Evolutionary conservation across 2,113 vertebrate genomes (phyloP), one percentile per base, ranked within the genome.

Genomic region (Ochotona curzoniae): DNA sequence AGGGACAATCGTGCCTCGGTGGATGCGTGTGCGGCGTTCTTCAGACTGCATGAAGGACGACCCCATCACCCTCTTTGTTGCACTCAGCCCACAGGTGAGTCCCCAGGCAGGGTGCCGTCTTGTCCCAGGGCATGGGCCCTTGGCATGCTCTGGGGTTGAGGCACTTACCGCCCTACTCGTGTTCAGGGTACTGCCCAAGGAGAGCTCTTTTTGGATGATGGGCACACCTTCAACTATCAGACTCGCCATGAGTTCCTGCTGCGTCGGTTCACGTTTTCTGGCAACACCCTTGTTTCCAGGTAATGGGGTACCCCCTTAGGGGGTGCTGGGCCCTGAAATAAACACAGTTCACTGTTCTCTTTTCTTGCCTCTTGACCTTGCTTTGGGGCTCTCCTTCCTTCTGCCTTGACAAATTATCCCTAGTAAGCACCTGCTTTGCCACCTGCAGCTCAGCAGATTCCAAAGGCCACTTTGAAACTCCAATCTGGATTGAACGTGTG

Each of bases 201-300:
- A 18, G 98, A 99, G 79, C 98, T 99, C 74, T 99, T 98, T 94
- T 93, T 99, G 3, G 99, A 99, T 11, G 99, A 99, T 15, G 99
- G 99, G 23, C 99, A 98, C 96, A 98, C 99, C 0, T 99, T 98
- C 92, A 98, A 97, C 95, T 99, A 98, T 84, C 97, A 99, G 80
- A 98, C 97, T 25, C 95, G 89, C 89, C 96, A 98, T 32, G 97
- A 98, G 91, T 99, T 98, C 93, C 97, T 99, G 89, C 98, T 98
- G 93, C 98, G 99, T 38, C 98, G 76, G 51, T 98, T 99, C 75
- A 98, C 93, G 5, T 99, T 99, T 60, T 96, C 97, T 26, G 98
- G 97, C 88, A 98, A 98, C 92, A 28, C 97, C n/a, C 97, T 99
- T 18, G 97, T 98, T 5, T 99, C 99, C 96, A 98, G 98, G 99